phyloP scores from a whole-genome alignment of 1,140 invertebrate species.

The Kradibia gibbosae region DNA sequence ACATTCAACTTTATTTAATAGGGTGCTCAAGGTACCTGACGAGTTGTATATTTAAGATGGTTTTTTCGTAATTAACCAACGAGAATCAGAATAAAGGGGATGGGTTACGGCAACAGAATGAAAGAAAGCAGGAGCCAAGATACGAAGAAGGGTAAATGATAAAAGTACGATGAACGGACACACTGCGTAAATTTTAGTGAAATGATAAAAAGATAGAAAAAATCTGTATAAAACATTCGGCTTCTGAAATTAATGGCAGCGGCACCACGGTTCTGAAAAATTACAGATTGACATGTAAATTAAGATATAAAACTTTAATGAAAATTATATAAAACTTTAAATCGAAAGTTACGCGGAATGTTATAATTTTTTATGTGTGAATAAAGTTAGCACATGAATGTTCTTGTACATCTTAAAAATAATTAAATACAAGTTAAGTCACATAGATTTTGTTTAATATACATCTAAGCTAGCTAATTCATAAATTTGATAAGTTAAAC shows the following conservation, averaged over 20 bases:
- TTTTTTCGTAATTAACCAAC: constrained; percentile 37
- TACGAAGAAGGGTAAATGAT: constrained; percentile 49
- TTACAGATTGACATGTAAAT: constrained; percentile 29
- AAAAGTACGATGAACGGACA: constrained; percentile 46
- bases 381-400: background rate
- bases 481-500: too few species aligned
- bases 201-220: constrained; percentile 52
- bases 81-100: background rate
- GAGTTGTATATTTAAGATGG: constrained; percentile 9
- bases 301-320: background rate
- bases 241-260: constrained; percentile 28
- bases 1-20: constrained; percentile 45
- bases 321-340: background rate
- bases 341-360: background rate
- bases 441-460: too few species aligned
- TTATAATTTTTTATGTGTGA: background rate
- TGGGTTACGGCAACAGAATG: background rate
- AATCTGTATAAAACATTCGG: constrained; percentile 56
- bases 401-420: background rate
- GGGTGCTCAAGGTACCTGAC: background rate
- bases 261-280: background rate
- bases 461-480: too few species aligned
- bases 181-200: constrained; percentile 51
- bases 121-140: constrained; percentile 23
- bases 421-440: too few species aligned